phyloP scores from a whole-genome alignment of 2,888 invertebrate genomes.

The Eledona agricola region DNA sequence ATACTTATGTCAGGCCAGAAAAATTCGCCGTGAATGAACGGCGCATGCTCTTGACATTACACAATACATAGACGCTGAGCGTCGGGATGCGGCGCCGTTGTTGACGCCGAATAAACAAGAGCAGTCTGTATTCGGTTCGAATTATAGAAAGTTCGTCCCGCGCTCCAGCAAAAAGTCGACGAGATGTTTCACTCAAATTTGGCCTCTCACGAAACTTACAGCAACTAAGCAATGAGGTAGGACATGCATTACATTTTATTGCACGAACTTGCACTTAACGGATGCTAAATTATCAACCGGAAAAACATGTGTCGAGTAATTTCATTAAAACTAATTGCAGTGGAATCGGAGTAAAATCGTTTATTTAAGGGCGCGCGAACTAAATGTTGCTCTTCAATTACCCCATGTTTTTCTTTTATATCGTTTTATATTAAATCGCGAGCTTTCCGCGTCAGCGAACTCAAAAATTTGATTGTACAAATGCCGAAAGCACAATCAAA shows the following conservation, averaged over 20 bases:
- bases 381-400: too few species aligned
- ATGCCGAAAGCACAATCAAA: conserved; percentile 27
- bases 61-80: conserved; percentile 39
- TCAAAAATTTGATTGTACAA: conserved; percentile 28
- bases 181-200: conserved; percentile 22
- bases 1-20: conserved; percentile 27
- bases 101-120: conserved; percentile 40
- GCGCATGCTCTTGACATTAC: conserved; percentile 37
- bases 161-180: conserved; percentile 2
- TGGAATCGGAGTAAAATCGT: too few species aligned
- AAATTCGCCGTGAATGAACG: conserved; percentile 21
- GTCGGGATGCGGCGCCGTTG: conserved; percentile 40
- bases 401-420: too few species aligned
- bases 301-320: too few species aligned
- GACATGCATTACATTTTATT: too few species aligned
- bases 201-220: not conserved
- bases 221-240: too few species aligned
- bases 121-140: conserved; percentile 36
- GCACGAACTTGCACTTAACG: too few species aligned
- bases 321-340: too few species aligned
- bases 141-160: conserved; percentile 29
- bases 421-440: too few species aligned
- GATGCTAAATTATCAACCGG: too few species aligned
- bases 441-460: conserved; percentile 6
- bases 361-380: too few species aligned